Conservation (phyloP, 2,888 invertebrate genomes). For the Geotrupes spiniger region DNA sequence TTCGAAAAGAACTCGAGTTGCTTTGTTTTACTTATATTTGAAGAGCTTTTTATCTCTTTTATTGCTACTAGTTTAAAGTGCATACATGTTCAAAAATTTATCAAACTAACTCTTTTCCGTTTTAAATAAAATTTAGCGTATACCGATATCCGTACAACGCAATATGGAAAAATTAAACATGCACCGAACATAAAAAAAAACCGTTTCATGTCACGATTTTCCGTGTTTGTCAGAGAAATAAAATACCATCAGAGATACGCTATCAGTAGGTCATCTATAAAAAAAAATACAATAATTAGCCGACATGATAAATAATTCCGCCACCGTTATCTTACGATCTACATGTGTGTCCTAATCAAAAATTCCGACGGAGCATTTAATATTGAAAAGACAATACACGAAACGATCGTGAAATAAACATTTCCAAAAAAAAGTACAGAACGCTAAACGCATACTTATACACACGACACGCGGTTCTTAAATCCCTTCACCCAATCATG, state of each 20-base stretch:
- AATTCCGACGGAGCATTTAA: slow-evolving; percentile 37
- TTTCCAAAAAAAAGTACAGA: slow-evolving; percentile 17
- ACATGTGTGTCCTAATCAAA: slow-evolving; percentile 44
- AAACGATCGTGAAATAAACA: slow-evolving; percentile 23
- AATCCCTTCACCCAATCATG: slow-evolving; percentile 24
- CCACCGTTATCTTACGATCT: slow-evolving; percentile 38
- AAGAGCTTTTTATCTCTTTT: too few species aligned
- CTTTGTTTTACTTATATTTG: too few species aligned
- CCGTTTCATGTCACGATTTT: slow-evolving; percentile 17
- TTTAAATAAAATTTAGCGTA: too few species aligned
- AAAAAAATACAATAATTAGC: slow-evolving; percentile 18
- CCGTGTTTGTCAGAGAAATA: slow-evolving; percentile 18
- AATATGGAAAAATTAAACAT: too few species aligned
- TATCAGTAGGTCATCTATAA: slow-evolving; percentile 12
- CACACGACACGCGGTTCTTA: slow-evolving; percentile 18
- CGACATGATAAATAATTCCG: slow-evolving; percentile 32
- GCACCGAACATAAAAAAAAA: slow-evolving; percentile 10
- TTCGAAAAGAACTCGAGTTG: too few species aligned
- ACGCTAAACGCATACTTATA: slow-evolving; percentile 10
- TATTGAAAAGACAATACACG: slow-evolving; percentile 35
- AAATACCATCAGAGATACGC: slow-evolving; percentile 17
- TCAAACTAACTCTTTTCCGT: too few species aligned
- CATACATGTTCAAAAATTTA: too few species aligned
- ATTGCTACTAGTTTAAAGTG: too few species aligned
- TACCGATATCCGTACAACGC: too few species aligned